A percentile compares a stretch with the other conserved stretches of the same genome.
These are phyloP conservation scores for Calonectris borealis DNA, from an alignment of 2,113 vertebrate species.

Conservation along the genomic window DNA sequence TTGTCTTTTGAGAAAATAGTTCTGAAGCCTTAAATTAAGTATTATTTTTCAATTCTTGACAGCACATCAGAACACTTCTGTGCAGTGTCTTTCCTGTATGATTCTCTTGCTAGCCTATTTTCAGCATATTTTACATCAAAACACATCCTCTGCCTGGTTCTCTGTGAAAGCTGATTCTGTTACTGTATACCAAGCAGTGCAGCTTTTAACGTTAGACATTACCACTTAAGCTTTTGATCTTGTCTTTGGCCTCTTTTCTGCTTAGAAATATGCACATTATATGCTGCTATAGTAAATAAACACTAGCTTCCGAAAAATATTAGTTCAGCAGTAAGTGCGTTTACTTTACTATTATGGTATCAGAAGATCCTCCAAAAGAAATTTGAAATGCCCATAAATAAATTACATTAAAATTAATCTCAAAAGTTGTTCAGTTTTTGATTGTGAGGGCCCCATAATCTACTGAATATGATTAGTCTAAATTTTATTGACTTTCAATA, in stretches of 20 bases:
- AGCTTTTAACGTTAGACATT: not conserved
- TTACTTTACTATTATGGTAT: not conserved
- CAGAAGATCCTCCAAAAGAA: not conserved
- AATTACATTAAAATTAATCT: not conserved
- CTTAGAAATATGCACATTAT: not conserved
- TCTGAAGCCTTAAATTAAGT: not conserved
- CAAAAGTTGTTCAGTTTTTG: not conserved
- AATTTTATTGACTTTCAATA: not conserved
- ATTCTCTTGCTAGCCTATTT: not conserved
- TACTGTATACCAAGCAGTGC: not conserved
- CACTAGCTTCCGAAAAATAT: not conserved
- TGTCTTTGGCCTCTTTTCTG: not conserved
- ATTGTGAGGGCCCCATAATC: not conserved
- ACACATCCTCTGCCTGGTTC: not conserved
- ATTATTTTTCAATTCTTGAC: not conserved
- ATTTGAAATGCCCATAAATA: not conserved
- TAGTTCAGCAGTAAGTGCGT: not conserved
- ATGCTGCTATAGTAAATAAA: not conserved
- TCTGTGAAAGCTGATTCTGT: not conserved
- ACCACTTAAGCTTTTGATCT: constrained; percentile 1
- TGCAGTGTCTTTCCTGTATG: not conserved
- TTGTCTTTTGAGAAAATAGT: not conserved
- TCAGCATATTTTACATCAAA: not conserved
- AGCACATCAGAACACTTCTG: not conserved
- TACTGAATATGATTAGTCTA: not conserved